phyloP scores from a whole-genome alignment of 1,140 invertebrate species.

The Tetragnatha versicolor region DNA sequence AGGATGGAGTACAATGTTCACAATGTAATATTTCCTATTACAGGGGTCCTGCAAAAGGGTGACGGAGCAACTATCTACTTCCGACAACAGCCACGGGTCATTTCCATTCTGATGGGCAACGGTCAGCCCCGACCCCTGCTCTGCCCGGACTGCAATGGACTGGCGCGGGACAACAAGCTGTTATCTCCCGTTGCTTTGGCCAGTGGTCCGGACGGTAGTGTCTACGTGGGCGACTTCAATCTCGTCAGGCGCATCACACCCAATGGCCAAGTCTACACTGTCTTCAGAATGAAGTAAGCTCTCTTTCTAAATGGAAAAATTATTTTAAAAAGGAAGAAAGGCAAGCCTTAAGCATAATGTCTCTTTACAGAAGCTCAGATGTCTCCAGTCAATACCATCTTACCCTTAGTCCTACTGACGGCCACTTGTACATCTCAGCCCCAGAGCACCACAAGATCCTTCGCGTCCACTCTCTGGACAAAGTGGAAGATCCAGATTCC shows the following conservation, averaged over 20 bases:
- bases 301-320: background rate
- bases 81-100: constrained; percentile 89
- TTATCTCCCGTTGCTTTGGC: constrained; percentile 90
- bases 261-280: constrained; percentile 75
- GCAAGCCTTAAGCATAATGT: background rate
- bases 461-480: constrained; percentile 75
- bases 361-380: constrained; percentile 76
- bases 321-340: background rate
- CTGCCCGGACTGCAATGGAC: constrained; percentile 78
- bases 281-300: constrained; percentile 87
- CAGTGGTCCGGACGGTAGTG: constrained; percentile 87
- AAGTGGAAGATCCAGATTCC: constrained; percentile 57
- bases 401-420: constrained; percentile 90
- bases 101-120: constrained; percentile 91
- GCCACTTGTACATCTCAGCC: constrained; percentile 92
- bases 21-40: constrained; percentile 75
- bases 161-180: constrained; percentile 80
- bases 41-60: constrained; percentile 96
- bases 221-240: constrained; percentile 96
- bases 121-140: constrained; percentile 87
- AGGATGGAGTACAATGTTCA: no score
- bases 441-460: constrained; percentile 94
- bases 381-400: constrained; percentile 96
- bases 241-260: constrained; percentile 88
- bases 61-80: constrained; percentile 96